Base-by-base conservation (phyloP, 2,797 vertebrate genomes). In the Hybognathus amarus region DNA sequence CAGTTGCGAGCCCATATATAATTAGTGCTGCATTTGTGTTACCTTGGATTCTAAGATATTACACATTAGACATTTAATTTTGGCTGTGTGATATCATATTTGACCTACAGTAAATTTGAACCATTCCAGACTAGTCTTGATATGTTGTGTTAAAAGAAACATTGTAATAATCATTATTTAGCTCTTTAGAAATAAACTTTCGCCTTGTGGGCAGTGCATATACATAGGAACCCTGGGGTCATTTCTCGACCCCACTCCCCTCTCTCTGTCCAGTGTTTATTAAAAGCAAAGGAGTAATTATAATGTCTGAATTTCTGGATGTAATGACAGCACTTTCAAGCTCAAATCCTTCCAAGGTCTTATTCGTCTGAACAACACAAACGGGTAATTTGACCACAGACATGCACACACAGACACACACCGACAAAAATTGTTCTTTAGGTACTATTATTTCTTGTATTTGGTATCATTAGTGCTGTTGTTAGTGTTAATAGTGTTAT, bases 21-120 rank as follows among this genome's bases (percentile, higher is more conserved):
- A 78, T 79, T 54, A 38, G 15, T 68, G 33, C 33, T 68, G 45
- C n/a, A 6, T 50, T 77, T 66, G 56, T 63, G 10, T 50, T 73
- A 42, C 6, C 54, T n/a, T 56, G 22, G 10, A 5, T 59, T 15
- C 13, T 42, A 69, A 69, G 38, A 15, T 24, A 15, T 42, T 42
- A 7, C 10, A 24, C 38, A 42, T 42, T 69, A n/a, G 12, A 69
- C 38, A 22, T 69, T 15, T 12, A n/a, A 4, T 56, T 24, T 24
- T 69, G 67, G 22, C 7, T 69, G 11, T 42, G 22, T n/a, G 22
- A 68, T 42, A 22, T 68, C 2, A 6, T 38, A 24, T 42, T 69
- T 42, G 67, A n/a, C 22, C 5, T 20, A 52, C 18, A 52, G 18
- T 52, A 20, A 52, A 52, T 52, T 52, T 18, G 50, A 52, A 52